phyloP scores from a whole-genome alignment of 2,888 invertebrate species.

The Cartodere bifasciata region DNA sequence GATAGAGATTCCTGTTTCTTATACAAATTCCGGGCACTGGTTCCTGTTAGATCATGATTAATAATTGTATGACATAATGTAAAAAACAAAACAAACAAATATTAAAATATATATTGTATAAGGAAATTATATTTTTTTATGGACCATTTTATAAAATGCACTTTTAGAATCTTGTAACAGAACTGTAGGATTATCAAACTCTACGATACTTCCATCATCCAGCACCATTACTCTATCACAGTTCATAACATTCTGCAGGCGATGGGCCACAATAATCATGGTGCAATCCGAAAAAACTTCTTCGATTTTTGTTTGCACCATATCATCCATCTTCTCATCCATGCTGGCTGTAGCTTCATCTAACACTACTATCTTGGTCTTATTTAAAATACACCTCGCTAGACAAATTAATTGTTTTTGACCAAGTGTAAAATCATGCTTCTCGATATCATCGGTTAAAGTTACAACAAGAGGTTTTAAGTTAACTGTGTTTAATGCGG shows the following conservation, averaged over 20 bases:
- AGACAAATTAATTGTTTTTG: conserved; percentile 45
- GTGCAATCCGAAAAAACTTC: conserved; percentile 40
- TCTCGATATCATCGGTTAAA: conserved; percentile 18
- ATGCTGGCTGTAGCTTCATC: conserved; percentile 47
- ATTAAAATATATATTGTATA: too few species aligned
- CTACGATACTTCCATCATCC: conserved; percentile 34
- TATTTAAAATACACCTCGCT: conserved; percentile 40
- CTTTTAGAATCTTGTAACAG: conserved; percentile 18
- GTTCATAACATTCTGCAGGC: conserved; percentile 42
- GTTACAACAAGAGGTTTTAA: conserved; percentile 27
- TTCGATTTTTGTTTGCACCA: conserved; percentile 41
- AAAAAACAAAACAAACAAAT: too few species aligned
- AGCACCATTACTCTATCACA: conserved; percentile 41
- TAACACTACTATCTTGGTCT: conserved; percentile 39
- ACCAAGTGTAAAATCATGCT: conserved; percentile 34
- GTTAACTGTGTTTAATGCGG: conserved; percentile 29
- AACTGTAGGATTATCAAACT: conserved; percentile 21
- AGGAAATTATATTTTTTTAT: too few species aligned
- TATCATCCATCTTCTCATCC: conserved; percentile 39
- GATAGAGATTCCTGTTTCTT: too few species aligned
- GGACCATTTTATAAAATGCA: conserved; percentile 20
- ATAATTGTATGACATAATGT: too few species aligned
- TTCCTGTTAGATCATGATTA: too few species aligned
- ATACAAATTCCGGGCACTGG: too few species aligned
- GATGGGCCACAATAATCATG: conserved; percentile 37